phyloP scores from a whole-genome alignment of 2,888 invertebrate genomes.

The Agrilus cyanescens region DNA sequence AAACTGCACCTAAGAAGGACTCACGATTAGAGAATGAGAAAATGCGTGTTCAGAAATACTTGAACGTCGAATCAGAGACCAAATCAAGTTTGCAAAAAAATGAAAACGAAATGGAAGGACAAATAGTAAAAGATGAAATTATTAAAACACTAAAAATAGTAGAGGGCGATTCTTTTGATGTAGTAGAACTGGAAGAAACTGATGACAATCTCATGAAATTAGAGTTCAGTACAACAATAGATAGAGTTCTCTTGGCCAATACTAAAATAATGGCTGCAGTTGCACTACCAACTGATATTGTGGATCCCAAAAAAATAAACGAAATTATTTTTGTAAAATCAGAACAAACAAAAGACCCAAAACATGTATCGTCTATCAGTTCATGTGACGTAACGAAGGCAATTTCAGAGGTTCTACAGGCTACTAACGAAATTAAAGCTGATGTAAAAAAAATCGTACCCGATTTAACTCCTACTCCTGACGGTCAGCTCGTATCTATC shows the following conservation, averaged over 20 bases:
- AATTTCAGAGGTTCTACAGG: constrained; percentile 38
- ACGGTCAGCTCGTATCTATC: constrained; percentile 32
- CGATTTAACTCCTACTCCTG: constrained; percentile 41
- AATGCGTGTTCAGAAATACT: too few species aligned
- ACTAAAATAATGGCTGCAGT: constrained; percentile 26
- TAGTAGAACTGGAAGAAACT: too few species aligned
- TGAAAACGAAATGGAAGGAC: too few species aligned
- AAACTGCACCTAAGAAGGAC: too few species aligned
- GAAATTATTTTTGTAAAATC: constrained; percentile 9
- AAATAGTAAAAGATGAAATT: too few species aligned
- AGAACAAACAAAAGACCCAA: constrained; percentile 10
- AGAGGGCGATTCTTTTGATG: too few species aligned
- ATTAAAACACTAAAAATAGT: too few species aligned
- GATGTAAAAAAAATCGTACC: constrained; percentile 40
- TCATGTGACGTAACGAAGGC: constrained; percentile 29
- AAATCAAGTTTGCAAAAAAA: too few species aligned
- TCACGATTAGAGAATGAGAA: too few species aligned
- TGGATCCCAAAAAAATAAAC: constrained; percentile 12
- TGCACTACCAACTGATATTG: constrained; percentile 21
- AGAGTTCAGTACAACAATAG: not conserved
- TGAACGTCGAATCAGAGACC: too few species aligned
- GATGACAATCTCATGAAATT: too few species aligned
- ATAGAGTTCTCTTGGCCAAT: constrained; percentile 24
- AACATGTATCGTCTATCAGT: constrained; percentile 12
- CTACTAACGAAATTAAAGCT: constrained; percentile 37